Percentiles rank a stretch among this genome's conserved stretches.
phyloP scores from a whole-genome alignment of 2,888 invertebrate species.

The Calephelis perditalis region DNA sequence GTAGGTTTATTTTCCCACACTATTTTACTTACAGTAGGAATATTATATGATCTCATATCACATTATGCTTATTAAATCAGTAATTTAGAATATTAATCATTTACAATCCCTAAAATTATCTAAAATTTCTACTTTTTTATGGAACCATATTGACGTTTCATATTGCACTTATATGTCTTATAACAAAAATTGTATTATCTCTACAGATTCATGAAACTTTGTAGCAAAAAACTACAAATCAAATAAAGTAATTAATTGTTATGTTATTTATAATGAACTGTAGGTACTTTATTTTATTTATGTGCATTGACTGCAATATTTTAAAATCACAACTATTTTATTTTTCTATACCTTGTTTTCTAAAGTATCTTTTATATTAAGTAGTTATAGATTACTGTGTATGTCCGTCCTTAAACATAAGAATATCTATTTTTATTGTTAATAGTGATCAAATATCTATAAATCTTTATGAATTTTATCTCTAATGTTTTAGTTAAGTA shows the following conservation, averaged over 20 bases:
- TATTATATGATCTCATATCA: conserved; percentile 20
- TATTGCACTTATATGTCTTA: no score
- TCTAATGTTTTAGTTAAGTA: not conserved
- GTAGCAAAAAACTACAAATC: no score
- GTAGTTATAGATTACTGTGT: conserved; percentile 15
- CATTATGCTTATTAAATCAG: conserved; percentile 14
- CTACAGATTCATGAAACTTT: no score
- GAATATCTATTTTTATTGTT: conserved; percentile 6
- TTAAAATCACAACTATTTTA: conserved; percentile 3
- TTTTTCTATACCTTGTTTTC: conserved; percentile 12
- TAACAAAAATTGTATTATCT: no score
- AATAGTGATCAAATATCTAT: not conserved
- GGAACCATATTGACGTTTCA: no score
- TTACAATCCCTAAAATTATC: no score
- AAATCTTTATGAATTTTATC: not conserved
- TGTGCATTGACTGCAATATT: not conserved
- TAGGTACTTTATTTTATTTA: conserved; percentile 6
- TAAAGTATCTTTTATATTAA: conserved; percentile 16
- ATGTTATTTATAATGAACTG: no score
- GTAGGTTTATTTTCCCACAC: not conserved
- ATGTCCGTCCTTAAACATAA: conserved; percentile 27
- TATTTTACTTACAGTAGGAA: conserved; percentile 18
- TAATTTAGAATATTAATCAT: not conserved
- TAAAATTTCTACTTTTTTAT: no score
- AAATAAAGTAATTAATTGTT: no score